Evolutionary conservation across 1,140 invertebrate species (phyloP).

Genomic region (Aphelenchoides fujianensis): DNA sequence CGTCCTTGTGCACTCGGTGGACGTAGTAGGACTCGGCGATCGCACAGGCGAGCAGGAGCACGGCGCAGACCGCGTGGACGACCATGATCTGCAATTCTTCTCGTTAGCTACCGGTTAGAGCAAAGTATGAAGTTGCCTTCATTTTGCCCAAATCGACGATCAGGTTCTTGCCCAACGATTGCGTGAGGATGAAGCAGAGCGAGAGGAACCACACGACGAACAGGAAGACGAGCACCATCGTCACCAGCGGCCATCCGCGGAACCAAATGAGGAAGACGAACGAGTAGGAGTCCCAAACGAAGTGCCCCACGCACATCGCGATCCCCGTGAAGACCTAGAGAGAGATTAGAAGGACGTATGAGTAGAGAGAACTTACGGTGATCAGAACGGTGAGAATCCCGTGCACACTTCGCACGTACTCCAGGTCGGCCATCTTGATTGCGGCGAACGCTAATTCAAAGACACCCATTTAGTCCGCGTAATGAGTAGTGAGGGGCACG

Average conservation of each 20-base stretch:
- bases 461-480: no score
- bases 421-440: not conserved
- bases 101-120: no score
- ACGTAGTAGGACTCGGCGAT: constrained; percentile 8
- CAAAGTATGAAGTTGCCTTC: not conserved
- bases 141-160: constrained; percentile 11
- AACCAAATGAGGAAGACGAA: not conserved
- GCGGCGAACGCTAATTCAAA: no score
- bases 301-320: not conserved
- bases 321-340: not conserved
- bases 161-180: constrained; percentile 2
- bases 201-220: constrained; percentile 10
- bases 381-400: constrained; percentile 16
- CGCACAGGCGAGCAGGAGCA: constrained; percentile 7
- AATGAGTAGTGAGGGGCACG: no score
- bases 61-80: not conserved
- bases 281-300: not conserved
- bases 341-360: not conserved
- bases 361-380: not conserved
- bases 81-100: constrained; percentile 1
- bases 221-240: constrained; percentile 3
- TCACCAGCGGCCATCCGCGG: not conserved
- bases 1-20: not conserved
- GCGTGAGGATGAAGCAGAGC: not conserved
- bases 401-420: constrained; percentile 1